These are phyloP conservation scores for Alethe castanea DNA, from an alignment of 2,113 vertebrate species.

Conservation along the genomic window DNA sequence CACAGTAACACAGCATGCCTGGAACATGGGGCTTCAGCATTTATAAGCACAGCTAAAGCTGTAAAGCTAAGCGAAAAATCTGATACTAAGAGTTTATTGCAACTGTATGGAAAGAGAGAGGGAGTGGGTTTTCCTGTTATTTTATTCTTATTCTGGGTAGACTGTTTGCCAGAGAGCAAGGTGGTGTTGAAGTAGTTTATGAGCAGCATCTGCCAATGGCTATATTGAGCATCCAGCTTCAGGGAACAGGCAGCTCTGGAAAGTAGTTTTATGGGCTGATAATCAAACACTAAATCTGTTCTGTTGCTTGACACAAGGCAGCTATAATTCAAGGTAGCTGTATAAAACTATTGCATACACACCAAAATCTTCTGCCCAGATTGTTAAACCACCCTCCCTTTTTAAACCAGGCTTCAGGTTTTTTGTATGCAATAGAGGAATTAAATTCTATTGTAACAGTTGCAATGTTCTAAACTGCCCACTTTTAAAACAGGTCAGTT, in stretches of 20 bases:
- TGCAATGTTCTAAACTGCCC: background rate
- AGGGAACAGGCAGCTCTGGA: background rate
- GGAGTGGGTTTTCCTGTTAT: background rate
- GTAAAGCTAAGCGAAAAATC: conserved; percentile 5
- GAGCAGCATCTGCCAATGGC: background rate
- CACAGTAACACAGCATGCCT: background rate
- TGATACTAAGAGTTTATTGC: background rate
- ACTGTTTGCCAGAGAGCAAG: background rate
- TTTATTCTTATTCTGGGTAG: background rate
- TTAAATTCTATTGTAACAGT: background rate
- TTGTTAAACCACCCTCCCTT: background rate
- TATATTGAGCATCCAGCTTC: background rate
- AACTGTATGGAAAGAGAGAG: background rate
- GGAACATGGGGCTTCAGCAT: background rate
- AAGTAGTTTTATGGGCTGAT: background rate
- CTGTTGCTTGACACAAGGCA: background rate
- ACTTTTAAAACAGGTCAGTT: background rate
- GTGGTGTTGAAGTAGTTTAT: background rate
- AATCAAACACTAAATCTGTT: background rate
- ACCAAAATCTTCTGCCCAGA: background rate
- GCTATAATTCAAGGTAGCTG: background rate
- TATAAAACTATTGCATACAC: background rate
- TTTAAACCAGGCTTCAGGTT: background rate
- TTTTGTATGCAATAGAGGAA: background rate
- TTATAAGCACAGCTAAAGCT: background rate